Evolutionary conservation across 2,888 invertebrate genomes (phyloP).

Genomic region (Resseliella maxima): DNA sequence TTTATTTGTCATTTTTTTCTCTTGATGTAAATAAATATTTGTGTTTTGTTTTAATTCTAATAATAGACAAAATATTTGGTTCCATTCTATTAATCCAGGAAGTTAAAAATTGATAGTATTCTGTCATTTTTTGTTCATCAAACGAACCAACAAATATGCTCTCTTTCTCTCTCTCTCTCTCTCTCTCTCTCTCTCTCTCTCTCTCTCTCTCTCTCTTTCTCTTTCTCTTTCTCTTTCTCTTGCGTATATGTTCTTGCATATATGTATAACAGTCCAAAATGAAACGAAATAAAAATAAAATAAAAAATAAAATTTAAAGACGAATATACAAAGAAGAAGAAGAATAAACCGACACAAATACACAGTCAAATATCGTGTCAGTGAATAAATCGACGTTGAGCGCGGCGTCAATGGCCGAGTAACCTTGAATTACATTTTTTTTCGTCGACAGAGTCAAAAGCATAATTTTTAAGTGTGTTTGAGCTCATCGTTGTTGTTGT

Average conservation of each 20-base stretch:
- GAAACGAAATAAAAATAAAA: constrained; percentile 40
- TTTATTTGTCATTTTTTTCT: no score
- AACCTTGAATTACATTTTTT: constrained; percentile 65
- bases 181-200: background rate
- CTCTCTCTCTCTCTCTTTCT: background rate
- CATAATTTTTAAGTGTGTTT: constrained; percentile 46
- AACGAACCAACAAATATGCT: no score
- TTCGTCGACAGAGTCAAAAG: constrained; percentile 36
- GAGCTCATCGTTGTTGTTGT: background rate
- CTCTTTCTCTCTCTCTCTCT: background rate
- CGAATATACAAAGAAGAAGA: background rate
- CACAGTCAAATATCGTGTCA: background rate
- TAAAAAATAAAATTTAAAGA: constrained; percentile 7
- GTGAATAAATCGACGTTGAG: constrained; percentile 33
- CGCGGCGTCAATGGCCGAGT: constrained; percentile 68
- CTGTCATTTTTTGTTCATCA: no score
- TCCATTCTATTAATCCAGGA: no score
- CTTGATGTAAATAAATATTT: no score
- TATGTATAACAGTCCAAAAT: no score
- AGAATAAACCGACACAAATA: background rate
- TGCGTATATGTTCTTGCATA: no score
- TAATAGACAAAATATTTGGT: no score
- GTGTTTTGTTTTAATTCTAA: no score
- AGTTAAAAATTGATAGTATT: no score
- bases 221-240: background rate